Evolutionary conservation across 2,888 invertebrate genomes (phyloP).

Genomic region (Crematogaster levior): DNA sequence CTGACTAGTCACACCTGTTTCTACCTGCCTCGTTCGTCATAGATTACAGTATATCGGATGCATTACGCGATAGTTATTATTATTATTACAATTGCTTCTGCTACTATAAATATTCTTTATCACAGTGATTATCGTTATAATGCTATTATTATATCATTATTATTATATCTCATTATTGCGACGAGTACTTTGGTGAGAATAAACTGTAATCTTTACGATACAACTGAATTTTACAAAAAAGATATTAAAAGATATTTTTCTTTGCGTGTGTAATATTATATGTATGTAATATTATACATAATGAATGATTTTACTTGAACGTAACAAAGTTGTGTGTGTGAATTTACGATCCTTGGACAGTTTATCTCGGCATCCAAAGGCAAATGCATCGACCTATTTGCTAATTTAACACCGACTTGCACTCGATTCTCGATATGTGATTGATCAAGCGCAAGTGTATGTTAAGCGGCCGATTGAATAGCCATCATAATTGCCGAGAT

Average conservation of each 20-base stretch:
- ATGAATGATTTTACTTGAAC: not conserved
- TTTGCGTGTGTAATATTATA: too few relatives aligned
- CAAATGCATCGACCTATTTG: not conserved
- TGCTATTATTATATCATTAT: constrained; percentile 21
- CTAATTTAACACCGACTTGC: constrained; percentile 25
- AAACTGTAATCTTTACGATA: not conserved
- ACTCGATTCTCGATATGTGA: not conserved
- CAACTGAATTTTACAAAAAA: not conserved
- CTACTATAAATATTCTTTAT: constrained; percentile 32
- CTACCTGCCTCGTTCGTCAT: constrained; percentile 44
- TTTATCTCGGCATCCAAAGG: constrained; percentile 1
- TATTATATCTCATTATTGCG: constrained; percentile 12
- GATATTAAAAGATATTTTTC: too few relatives aligned
- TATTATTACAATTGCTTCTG: constrained; percentile 40
- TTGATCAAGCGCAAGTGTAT: constrained; percentile 40
- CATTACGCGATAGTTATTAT: constrained; percentile 36
- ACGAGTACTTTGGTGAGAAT: not conserved
- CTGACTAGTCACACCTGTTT: constrained; percentile 42
- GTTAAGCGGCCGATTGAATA: constrained; percentile 38
- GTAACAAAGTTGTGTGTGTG: not conserved
- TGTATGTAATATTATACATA: too few relatives aligned
- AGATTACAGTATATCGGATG: constrained; percentile 44
- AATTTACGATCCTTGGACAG: not conserved
- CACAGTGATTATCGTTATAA: constrained; percentile 17
- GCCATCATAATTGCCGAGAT: constrained; percentile 43